Percentiles rank a stretch among this genome's conserved stretches.
These are phyloP conservation scores for Chromis chromis DNA, from an alignment of 2,797 vertebrate species.

Conservation along the genomic window DNA sequence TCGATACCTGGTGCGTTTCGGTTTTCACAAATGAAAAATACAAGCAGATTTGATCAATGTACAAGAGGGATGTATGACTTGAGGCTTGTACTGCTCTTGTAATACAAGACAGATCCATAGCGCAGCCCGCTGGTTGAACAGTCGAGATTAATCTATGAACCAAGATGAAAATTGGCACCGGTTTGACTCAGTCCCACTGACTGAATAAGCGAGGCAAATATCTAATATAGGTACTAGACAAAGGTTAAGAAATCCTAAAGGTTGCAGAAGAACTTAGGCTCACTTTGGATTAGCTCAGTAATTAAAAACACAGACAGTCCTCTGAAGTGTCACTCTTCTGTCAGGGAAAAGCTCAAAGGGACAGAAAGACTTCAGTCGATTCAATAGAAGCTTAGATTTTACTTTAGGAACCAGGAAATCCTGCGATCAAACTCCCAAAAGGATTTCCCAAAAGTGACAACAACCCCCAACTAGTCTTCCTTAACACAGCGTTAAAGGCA, in stretches of 20 bases:
- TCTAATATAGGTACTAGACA: not conserved
- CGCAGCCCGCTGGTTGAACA: constrained; percentile 21
- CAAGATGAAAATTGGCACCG: constrained; percentile 47
- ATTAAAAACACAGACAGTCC: constrained; percentile 18
- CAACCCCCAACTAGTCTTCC: not conserved
- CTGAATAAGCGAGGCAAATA: constrained; percentile 39
- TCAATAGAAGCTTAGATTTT: not conserved
- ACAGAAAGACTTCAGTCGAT: not conserved
- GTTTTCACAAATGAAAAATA: constrained; percentile 79
- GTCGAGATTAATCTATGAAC: constrained; percentile 55
- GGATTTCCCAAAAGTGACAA: constrained; percentile 38
- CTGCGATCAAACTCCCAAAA: not conserved
- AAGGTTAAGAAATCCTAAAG: constrained; percentile 13
- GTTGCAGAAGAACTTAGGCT: constrained; percentile 6
- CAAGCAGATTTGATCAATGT: constrained; percentile 79
- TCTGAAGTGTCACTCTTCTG: constrained; percentile 18
- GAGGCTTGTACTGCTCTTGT: constrained; percentile 58
- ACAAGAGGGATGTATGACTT: constrained; percentile 71
- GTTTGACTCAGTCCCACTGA: constrained; percentile 47
- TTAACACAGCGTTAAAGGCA: not conserved
- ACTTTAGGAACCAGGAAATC: not conserved
- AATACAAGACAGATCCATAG: constrained; percentile 65
- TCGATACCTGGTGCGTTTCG: constrained; percentile 67
- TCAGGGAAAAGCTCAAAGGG: not conserved
- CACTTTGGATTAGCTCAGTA: not conserved